Percentiles rank a stretch among this genome's conserved stretches.
Conservation (phyloP, 2,888 invertebrate genomes). For the Andricus curvator region DNA sequence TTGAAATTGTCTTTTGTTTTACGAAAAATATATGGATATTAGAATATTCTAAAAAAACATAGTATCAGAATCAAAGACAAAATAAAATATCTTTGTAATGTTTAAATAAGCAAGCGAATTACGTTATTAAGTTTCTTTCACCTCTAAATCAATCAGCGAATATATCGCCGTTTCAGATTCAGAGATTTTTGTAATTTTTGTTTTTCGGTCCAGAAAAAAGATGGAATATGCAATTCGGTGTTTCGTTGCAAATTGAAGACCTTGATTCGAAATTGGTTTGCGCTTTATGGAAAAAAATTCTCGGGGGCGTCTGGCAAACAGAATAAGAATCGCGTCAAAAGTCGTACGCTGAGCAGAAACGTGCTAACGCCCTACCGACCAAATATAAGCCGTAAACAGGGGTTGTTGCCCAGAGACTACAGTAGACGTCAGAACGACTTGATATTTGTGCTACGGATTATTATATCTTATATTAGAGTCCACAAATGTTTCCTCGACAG, state of each 20-base stretch:
- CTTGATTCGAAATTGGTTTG: not conserved
- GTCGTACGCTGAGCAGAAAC: not conserved
- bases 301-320: not conserved
- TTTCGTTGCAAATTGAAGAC: not conserved
- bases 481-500: not conserved
- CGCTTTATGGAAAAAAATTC: not conserved
- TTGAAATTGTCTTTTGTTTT: not conserved
- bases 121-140: too few species aligned
- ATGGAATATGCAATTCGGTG: not conserved
- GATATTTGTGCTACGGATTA: slow-evolving; percentile 5
- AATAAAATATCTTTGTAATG: too few species aligned
- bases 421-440: not conserved
- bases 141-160: too few species aligned
- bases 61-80: too few species aligned
- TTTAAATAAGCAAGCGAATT: too few species aligned
- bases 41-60: not conserved
- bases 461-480: slow-evolving; percentile 2
- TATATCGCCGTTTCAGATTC: too few species aligned
- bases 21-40: not conserved
- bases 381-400: slow-evolving; percentile 23
- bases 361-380: slow-evolving; percentile 6
- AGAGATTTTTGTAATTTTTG: too few species aligned
- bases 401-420: slow-evolving; percentile 10
- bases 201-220: not conserved
- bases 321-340: slow-evolving; percentile 9